A percentile compares a stretch with the other conserved stretches of the same genome.
Evolutionary conservation across 2,113 vertebrate species (phyloP).

Genomic region (Nettapus auritus): DNA sequence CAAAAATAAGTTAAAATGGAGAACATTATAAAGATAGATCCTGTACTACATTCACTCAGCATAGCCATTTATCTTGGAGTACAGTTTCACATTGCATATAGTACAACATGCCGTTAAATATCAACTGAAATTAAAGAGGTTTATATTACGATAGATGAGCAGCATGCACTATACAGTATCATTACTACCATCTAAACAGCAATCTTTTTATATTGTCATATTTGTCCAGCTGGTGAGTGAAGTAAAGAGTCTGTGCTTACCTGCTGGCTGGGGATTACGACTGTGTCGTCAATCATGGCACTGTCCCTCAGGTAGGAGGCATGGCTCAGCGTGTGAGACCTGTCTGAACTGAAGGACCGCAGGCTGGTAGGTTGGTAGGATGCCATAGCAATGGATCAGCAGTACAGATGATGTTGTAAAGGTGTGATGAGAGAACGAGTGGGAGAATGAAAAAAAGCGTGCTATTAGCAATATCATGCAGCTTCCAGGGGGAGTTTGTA

Average conservation of each 20-base stretch:
- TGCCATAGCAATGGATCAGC: conserved; percentile 73
- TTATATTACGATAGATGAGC: neutral
- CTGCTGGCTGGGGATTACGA: conserved; percentile 87
- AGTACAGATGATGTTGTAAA: conserved; percentile 67
- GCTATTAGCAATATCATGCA: conserved; percentile 79
- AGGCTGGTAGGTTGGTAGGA: conserved; percentile 82
- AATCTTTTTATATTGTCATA: neutral
- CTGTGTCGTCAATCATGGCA: conserved; percentile 87
- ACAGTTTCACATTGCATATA: neutral
- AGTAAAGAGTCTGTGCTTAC: conserved; percentile 59
- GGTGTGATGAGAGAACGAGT: conserved; percentile 71
- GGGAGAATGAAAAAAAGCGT: conserved; percentile 79
- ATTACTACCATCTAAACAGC: neutral
- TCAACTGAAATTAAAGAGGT: neutral
- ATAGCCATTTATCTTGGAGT: neutral
- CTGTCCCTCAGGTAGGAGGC: conserved; percentile 89
- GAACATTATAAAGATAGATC: neutral
- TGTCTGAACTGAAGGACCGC: conserved; percentile 91
- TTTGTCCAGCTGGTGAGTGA: neutral
- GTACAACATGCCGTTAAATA: neutral
- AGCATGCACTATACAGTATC: fast-evolving
- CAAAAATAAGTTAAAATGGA: neutral
- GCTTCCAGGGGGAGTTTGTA: conserved; percentile 76
- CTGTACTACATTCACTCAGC: neutral
- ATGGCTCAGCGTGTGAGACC: conserved; percentile 92